phyloP scores from a whole-genome alignment of 2,888 invertebrate species.

The Nomada ferruginata region DNA sequence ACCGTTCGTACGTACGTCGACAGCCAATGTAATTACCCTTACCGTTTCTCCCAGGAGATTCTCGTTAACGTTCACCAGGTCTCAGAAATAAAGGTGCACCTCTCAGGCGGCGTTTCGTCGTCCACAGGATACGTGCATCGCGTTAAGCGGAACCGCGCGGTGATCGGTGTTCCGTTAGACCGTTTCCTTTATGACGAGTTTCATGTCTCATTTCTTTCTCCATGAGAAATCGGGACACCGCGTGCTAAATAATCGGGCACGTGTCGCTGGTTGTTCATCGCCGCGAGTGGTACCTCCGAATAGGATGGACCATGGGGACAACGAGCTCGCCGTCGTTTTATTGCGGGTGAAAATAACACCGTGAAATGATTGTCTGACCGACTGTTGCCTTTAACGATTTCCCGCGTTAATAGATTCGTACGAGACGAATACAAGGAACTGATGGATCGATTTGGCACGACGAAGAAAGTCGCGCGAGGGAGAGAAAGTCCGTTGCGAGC shows the following conservation, averaged over 20 bases:
- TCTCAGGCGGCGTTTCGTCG: constrained; percentile 23
- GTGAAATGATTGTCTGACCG: constrained; percentile 5
- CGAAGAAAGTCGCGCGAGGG: constrained; percentile 25
- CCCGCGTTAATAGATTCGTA: constrained; percentile 20
- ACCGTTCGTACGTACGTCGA: constrained; percentile 64
- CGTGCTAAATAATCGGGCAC: constrained; percentile 11
- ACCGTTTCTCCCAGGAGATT: constrained; percentile 65
- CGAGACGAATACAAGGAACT: background rate
- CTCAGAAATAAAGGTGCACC: constrained; percentile 37
- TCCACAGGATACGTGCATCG: constrained; percentile 24
- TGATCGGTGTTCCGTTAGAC: constrained; percentile 63
- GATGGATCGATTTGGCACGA: constrained; percentile 21
- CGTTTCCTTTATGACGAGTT: constrained; percentile 45
- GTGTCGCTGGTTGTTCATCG: constrained; percentile 1
- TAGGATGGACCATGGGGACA: background rate
- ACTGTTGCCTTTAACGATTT: background rate
- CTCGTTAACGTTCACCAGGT: constrained; percentile 68
- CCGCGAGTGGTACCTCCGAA: background rate
- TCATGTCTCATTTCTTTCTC: constrained; percentile 30
- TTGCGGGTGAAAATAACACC: constrained; percentile 21
- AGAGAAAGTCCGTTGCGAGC: constrained; percentile 41
- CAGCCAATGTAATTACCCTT: constrained; percentile 69
- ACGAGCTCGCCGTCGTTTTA: background rate
- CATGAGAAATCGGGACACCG: constrained; percentile 30
- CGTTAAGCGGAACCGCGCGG: constrained; percentile 15